Base-by-base conservation (phyloP, 2,797 vertebrate genomes). In the Hemibagrus guttatus region DNA sequence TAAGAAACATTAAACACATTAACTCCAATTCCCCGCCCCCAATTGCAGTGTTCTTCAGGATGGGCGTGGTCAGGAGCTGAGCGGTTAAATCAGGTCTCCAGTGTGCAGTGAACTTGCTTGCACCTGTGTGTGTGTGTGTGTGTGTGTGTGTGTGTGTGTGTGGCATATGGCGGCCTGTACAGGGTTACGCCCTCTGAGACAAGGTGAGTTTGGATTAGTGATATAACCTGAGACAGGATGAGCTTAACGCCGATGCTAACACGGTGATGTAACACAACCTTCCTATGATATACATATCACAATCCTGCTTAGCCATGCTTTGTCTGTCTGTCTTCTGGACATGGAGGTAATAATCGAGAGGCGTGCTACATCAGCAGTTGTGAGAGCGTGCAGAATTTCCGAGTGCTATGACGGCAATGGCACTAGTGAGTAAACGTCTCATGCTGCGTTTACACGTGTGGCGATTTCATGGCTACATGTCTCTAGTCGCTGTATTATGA, bases 171-270 rank as follows among this genome's bases (percentile, higher is more conserved):
- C 2, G 1, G 19, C 7, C 68, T 75, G 26, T n/a, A 61, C 8
- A 31, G 31, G 59, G 80, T 52, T 76, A 76, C 71, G 61, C 61
- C 83, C 85, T 88, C 42, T 46, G 76, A 83, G 87, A 83, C 86
- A 92, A 90, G 91, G 91, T 94, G 92, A 93, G 90, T 89, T 88
- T 83, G 91, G 95, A 94, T 95, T 93, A 95, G 89, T 84, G 54
- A 82, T 90, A 89, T 90, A 90, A 90, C 91, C 92, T 87, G 89
- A 86, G 91, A 91, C 92, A 93, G 91, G 93, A 92, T 89, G 85
- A 93, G 93, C 88, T 95, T 94, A 95, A 79, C 69, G 84, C 88
- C 72, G 85, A 90, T 89, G 91, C 89, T 87, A 93, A 92, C 92
- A 91, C 92, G 91, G 91, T 94, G 93, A 94, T 90, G 91, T 93